phyloP scores from a whole-genome alignment of 2,113 vertebrate species.

The Megaptera novaeangliae region DNA sequence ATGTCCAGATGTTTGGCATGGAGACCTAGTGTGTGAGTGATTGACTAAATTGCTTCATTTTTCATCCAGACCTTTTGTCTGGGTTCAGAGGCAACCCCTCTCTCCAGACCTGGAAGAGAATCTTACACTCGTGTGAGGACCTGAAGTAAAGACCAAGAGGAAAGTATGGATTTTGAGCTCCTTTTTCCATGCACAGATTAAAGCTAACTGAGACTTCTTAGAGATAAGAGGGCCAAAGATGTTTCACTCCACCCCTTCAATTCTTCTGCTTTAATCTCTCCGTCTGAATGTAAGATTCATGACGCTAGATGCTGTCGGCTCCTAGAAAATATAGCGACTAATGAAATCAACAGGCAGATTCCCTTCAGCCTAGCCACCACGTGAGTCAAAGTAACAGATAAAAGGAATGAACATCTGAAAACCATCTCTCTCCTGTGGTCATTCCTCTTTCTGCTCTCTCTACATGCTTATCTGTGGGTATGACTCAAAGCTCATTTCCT shows the following conservation, averaged over 20 bases:
- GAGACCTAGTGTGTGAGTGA: neutral
- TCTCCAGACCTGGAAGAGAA: slow-evolving; percentile 25
- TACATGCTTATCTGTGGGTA: neutral
- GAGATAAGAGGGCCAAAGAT: neutral
- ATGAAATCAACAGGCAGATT: neutral
- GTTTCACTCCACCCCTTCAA: neutral
- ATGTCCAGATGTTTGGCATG: neutral
- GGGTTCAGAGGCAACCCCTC: neutral
- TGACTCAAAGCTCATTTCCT: neutral
- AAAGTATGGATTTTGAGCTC: neutral
- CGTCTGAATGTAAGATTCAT: neutral
- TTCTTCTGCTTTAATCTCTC: neutral
- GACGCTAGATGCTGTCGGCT: neutral
- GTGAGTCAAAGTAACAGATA: neutral
- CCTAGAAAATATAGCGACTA: neutral
- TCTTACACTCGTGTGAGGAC: neutral
- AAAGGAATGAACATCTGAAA: neutral
- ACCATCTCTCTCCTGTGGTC: neutral
- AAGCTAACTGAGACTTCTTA: neutral
- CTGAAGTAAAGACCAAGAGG: neutral
- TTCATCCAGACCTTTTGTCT: slow-evolving; percentile 27
- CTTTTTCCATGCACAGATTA: neutral
- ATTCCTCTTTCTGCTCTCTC: neutral
- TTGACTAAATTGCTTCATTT: slow-evolving; percentile 24
- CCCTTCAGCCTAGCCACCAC: neutral